These are phyloP conservation scores for Plecotus auritus DNA, from an alignment of 2,113 vertebrate genomes.

Conservation along the genomic window DNA sequence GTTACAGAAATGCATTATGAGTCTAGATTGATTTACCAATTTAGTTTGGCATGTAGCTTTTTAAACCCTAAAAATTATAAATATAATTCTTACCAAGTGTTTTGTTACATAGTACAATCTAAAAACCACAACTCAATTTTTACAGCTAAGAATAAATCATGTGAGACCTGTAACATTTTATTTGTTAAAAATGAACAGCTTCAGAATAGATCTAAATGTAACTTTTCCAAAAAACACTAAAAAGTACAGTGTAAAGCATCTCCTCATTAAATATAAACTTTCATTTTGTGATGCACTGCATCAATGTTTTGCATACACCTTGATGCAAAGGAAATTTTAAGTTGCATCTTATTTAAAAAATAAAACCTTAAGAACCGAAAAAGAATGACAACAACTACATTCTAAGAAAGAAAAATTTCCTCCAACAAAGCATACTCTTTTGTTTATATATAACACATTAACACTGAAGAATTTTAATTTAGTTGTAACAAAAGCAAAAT, in stretches of 20 bases:
- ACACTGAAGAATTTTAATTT: conserved; percentile 62
- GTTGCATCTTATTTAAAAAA: conserved; percentile 76
- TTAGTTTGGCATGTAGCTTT: not conserved
- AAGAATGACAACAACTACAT: conserved; percentile 73
- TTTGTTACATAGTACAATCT: not conserved
- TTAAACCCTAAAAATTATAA: conserved; percentile 24
- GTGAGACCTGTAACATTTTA: conserved; percentile 83
- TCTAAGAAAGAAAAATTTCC: conserved; percentile 65
- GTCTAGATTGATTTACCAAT: conserved; percentile 6
- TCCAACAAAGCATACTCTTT: conserved; percentile 60
- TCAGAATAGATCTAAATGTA: conserved; percentile 85
- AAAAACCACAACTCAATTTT: conserved; percentile 56
- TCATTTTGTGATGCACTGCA: conserved; percentile 85
- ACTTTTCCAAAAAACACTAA: conserved; percentile 85
- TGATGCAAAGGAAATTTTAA: conserved; percentile 82
- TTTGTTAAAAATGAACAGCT: conserved; percentile 81
- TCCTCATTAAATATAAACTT: conserved; percentile 85
- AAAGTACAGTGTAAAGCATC: conserved; percentile 85
- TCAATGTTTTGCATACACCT: conserved; percentile 84
- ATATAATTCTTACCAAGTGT: conserved; percentile 16
- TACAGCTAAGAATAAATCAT: conserved; percentile 70
- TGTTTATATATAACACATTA: conserved; percentile 68
- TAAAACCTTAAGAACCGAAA: conserved; percentile 65
- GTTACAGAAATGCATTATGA: not conserved
- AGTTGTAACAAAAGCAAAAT: conserved; percentile 71